A percentile compares a stretch with the other conserved stretches of the same genome.
These are phyloP conservation scores for Ageneiosus marmoratus DNA, from an alignment of 2,113 vertebrate genomes.

Conservation along the genomic window DNA sequence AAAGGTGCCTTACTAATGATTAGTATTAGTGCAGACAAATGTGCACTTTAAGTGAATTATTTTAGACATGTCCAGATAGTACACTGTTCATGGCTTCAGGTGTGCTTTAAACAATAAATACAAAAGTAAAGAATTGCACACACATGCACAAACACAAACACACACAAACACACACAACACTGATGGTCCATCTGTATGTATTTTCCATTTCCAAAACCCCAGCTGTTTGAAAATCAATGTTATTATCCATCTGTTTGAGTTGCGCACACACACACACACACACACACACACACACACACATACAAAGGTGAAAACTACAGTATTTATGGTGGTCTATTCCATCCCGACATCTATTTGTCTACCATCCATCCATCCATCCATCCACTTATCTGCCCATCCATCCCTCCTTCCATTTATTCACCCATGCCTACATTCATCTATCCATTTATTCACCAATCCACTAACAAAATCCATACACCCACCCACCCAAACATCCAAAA, in stretches of 20 bases:
- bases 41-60: background rate
- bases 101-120: conserved; percentile 3
- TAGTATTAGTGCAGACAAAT: background rate
- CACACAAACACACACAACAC: conserved; percentile 1
- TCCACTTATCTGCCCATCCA: background rate
- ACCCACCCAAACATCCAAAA: background rate
- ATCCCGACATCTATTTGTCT: background rate
- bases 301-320: background rate
- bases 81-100: background rate
- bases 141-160: background rate
- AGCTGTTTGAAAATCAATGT: background rate
- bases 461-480: background rate
- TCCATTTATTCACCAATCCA: background rate
- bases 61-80: background rate
- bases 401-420: background rate
- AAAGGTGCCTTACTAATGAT: background rate
- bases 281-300: conserved; percentile 9
- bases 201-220: background rate
- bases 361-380: background rate
- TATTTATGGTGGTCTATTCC: background rate
- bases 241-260: background rate
- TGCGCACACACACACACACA: background rate
- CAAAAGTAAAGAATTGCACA: background rate
- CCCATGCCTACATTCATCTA: background rate
- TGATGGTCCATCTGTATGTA: background rate